Evolutionary conservation across 2,797 vertebrate genomes (phyloP), one percentile per base, ranked within the genome.

Genomic region (Triplophysa bombifrons): DNA sequence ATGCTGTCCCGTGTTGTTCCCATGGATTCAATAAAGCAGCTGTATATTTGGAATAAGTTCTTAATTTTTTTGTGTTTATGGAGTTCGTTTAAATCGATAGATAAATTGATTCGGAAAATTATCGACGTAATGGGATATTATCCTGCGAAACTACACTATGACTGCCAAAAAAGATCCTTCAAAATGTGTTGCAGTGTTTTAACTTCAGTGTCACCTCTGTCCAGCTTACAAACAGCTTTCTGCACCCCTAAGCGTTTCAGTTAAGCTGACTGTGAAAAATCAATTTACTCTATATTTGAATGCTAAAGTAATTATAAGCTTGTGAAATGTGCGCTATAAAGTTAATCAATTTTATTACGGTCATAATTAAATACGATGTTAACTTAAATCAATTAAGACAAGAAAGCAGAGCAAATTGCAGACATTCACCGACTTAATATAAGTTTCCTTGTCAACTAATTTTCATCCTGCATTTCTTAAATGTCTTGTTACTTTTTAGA

Each of bases 1-100:
- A 76, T 85, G 82, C 78, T 84, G 79, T 82, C 87, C 82, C 20
- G 48, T 72, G 87, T 73, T 82, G 82, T 82, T 87, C 72, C 71
- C 70, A 86, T 77, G 53, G 46, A 80, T 82, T 89, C 73, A 91
- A 90, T 91, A 89, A 91, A 92, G 72, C 64, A 78, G 22, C 83
- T 78, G 56, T 83, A 78, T 80, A 56, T 81, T 82, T 34, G 2
- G 14, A 83, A 25, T 30, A 17, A 2, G 20, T 20, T 72, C 41
- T n/a, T 30, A 10, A 63, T 19, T 16, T 38, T 30, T 63, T 63
- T 17, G 27, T 63, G 11, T 16, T 27, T 13, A 16, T 27, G 58
- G 11, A 27, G 16, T 60, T 10, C 3, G 12, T 58, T 4, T 12
- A 20, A 14, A 55, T 41, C 2, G 41, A 41, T 41, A 41, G 7